phyloP scores from a whole-genome alignment of 1,140 invertebrate genomes.

The Tribolium castaneum region DNA sequence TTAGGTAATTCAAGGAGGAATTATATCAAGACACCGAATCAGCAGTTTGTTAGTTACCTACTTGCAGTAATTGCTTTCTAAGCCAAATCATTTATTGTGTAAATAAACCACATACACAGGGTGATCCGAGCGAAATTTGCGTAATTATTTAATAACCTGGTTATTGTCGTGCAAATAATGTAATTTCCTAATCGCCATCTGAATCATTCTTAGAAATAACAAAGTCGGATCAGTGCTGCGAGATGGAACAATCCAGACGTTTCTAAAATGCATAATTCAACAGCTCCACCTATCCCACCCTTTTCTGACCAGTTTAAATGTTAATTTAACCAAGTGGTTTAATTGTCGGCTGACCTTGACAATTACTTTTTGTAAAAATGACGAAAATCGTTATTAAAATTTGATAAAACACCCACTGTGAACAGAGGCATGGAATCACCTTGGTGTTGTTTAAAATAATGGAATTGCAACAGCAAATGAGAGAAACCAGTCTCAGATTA shows the following conservation, averaged over 20 bases:
- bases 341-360: constrained; percentile 9
- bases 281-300: constrained; percentile 15
- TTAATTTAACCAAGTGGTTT: background rate
- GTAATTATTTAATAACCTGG: background rate
- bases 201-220: constrained; percentile 10
- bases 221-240: background rate
- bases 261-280: constrained; percentile 7
- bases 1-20: background rate
- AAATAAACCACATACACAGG: background rate
- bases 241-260: constrained; percentile 2
- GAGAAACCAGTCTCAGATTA: background rate
- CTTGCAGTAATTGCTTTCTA: background rate
- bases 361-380: constrained; percentile 19
- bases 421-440: background rate
- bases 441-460: background rate
- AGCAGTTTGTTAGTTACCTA: background rate
- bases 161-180: background rate
- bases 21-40: background rate
- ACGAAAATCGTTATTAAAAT: constrained; percentile 13
- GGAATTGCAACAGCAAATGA: background rate
- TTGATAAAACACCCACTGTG: background rate
- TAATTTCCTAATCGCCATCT: constrained; percentile 3
- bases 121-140: background rate
- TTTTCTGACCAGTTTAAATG: background rate
- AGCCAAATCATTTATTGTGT: background rate